Percentiles rank a stretch among this genome's conserved stretches.
phyloP scores from a whole-genome alignment of 2,888 invertebrate genomes.

The Tiphia femorata region DNA sequence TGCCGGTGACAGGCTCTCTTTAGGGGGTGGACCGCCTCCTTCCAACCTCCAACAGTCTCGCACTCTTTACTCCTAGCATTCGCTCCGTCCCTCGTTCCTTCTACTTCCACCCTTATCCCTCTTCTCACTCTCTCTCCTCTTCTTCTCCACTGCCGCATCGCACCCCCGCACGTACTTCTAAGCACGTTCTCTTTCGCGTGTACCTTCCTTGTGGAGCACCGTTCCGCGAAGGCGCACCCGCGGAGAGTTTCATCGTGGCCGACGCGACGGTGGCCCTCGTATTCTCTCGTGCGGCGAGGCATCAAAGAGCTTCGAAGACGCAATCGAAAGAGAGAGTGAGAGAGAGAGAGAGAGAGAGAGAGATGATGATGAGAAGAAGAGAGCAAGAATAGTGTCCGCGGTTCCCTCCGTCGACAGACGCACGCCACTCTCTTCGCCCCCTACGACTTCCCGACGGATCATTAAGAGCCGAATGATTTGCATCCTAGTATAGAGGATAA shows the following conservation, averaged over 20 bases:
- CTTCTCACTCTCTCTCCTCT: conserved; percentile 12
- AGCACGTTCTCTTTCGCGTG: conserved; percentile 11
- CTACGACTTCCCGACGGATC: too few species aligned
- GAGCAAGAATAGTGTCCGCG: background rate
- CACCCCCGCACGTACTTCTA: conserved; percentile 4
- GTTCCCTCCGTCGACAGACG: background rate
- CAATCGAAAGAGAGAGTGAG: conserved; percentile 12
- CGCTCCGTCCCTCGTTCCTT: conserved; percentile 19
- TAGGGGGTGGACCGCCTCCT: conserved; percentile 42
- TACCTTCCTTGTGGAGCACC: too few species aligned
- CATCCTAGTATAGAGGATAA: too few species aligned
- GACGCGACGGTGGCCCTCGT: background rate
- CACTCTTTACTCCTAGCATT: background rate
- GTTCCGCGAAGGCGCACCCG: too few species aligned
- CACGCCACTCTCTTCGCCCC: too few species aligned
- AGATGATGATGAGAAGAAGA: too few species aligned
- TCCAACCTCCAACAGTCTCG: conserved; percentile 1
- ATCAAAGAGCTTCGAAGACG: conserved; percentile 48
- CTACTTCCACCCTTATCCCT: conserved; percentile 23
- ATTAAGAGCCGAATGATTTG: too few species aligned
- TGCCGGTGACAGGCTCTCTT: conserved; percentile 59
- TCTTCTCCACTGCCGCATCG: background rate
- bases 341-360: background rate
- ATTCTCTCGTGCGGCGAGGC: conserved; percentile 16
- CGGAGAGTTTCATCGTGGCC: too few species aligned